Conservation (phyloP, 2,797 vertebrate genomes). For the Pseudocheirus occidentalis region DNA sequence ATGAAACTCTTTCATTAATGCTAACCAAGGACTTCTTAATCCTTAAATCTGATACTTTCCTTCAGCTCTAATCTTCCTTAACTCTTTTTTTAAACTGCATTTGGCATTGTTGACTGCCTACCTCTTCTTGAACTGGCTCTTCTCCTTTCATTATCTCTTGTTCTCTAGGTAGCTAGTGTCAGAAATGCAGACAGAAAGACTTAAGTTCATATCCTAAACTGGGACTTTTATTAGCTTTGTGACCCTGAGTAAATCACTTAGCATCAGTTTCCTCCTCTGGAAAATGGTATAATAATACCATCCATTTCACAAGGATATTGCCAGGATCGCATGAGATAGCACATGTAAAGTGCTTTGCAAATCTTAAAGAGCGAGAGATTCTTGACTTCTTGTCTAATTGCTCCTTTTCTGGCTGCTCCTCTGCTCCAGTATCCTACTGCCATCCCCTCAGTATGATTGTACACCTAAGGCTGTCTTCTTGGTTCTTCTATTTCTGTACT, state of each 20-base stretch:
- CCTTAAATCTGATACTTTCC: background rate
- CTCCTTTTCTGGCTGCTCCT: background rate
- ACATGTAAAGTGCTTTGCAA: background rate
- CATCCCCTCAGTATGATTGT: background rate
- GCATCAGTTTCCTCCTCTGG: background rate
- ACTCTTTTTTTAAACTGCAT: background rate
- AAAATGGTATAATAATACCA: background rate
- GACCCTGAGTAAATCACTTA: background rate
- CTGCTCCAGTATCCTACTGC: background rate
- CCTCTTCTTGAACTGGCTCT: background rate
- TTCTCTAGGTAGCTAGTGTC: background rate
- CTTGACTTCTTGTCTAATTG: background rate
- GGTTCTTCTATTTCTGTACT: background rate
- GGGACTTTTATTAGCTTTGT: background rate
- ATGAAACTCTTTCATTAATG: background rate
- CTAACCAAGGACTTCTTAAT: background rate
- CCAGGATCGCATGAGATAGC: background rate
- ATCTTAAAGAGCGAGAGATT: background rate
- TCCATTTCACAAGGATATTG: background rate
- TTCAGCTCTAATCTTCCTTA: background rate
- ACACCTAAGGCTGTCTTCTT: background rate
- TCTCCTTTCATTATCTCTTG: background rate
- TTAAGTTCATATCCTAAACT: background rate
- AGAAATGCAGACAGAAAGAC: background rate
- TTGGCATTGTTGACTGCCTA: background rate